A percentile compares a stretch with the other conserved stretches of the same genome.
Conservation (phyloP, 2,888 invertebrate species). For the Mimachlamys varia region DNA sequence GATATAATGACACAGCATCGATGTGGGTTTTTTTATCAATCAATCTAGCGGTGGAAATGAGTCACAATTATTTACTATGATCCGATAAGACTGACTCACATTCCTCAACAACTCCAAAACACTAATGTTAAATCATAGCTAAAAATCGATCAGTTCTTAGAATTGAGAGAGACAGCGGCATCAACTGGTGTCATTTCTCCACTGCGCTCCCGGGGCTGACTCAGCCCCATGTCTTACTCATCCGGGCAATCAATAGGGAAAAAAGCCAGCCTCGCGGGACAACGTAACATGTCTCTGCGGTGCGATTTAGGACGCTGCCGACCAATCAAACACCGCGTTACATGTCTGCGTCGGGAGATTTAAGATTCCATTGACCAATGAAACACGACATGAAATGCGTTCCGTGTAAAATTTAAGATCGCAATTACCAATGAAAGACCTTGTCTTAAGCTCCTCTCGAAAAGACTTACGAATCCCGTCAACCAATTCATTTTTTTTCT, state of each 20-base stretch:
- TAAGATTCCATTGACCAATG: background rate
- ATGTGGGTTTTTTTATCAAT: background rate
- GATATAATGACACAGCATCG: background rate
- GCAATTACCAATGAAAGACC: background rate
- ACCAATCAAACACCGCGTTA: background rate
- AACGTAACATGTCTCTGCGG: background rate
- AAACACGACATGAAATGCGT: background rate
- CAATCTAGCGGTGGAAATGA: background rate
- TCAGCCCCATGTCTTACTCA: background rate
- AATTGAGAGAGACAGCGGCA: background rate
- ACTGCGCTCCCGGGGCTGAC: background rate
- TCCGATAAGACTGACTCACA: conserved; percentile 21
- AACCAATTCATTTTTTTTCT: background rate
- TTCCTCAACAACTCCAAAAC: background rate
- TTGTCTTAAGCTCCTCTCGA: background rate
- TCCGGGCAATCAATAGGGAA: background rate
- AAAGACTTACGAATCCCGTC: background rate
- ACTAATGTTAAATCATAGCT: conserved; percentile 3
- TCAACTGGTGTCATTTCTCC: conserved; percentile 6
- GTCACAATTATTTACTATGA: conserved; percentile 3
- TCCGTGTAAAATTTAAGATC: background rate
- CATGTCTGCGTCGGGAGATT: background rate
- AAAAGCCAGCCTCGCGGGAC: background rate
- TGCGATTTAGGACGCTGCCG: background rate
- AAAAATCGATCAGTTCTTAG: conserved; percentile 10